These are phyloP conservation scores for Agelastica alni DNA, from an alignment of 2,888 invertebrate species.

Conservation along the genomic window DNA sequence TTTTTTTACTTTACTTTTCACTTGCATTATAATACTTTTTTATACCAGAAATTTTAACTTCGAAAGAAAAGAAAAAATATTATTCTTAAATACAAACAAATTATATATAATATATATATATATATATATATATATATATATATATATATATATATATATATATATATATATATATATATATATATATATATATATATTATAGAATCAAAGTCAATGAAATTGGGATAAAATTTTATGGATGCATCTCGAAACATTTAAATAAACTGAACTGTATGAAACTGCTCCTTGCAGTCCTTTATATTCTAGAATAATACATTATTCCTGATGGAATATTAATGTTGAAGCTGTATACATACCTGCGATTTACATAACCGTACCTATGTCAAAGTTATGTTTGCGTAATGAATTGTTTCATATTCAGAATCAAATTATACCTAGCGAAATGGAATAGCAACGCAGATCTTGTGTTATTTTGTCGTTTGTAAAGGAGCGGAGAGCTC, in stretches of 20 bases:
- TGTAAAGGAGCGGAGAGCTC: constrained; percentile 21
- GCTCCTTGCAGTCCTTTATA: not conserved
- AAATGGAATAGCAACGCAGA: constrained; percentile 32
- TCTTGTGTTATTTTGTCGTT: constrained; percentile 32
- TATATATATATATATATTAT: not conserved
- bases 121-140: not conserved
- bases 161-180: not conserved
- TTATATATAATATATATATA: not conserved
- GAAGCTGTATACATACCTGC: constrained; percentile 18
- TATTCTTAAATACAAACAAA: too few relatives aligned
- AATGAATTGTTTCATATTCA: constrained; percentile 32
- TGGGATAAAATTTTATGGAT: too few relatives aligned
- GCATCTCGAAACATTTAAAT: not conserved
- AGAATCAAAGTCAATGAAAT: not conserved
- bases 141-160: not conserved
- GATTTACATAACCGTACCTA: constrained; percentile 26
- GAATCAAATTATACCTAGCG: constrained; percentile 33
- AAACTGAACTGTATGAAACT: not conserved
- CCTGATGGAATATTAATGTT: constrained; percentile 23
- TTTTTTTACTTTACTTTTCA: too few relatives aligned
- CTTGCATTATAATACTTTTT: too few relatives aligned
- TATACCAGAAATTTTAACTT: too few relatives aligned
- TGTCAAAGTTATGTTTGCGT: constrained; percentile 29
- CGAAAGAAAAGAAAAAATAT: too few relatives aligned
- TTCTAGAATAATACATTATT: constrained; percentile 13